Conservation (phyloP, 1,140 invertebrate genomes). For the Aphelinus atriplicis region DNA sequence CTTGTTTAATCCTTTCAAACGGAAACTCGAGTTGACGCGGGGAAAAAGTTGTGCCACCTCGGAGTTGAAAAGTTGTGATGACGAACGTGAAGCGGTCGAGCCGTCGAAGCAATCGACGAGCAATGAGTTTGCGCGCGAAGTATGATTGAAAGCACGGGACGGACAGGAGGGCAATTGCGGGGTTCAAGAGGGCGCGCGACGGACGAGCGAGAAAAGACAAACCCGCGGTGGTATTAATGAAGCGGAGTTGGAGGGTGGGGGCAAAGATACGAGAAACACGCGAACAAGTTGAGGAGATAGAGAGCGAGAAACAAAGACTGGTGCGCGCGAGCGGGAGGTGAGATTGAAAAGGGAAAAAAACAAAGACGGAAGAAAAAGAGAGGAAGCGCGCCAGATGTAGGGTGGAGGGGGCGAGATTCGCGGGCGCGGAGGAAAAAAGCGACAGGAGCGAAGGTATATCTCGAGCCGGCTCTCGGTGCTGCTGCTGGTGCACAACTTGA, state of each 20-base stretch:
- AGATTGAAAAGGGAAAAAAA: slow-evolving; percentile 21
- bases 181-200: no score
- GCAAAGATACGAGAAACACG: slow-evolving; percentile 9
- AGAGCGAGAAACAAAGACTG: slow-evolving; percentile 4
- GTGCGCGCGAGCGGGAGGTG: slow-evolving; percentile 6
- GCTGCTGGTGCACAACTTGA: slow-evolving; percentile 56
- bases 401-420: background rate
- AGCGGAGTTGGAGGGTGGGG: background rate
- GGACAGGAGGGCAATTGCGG: no score
- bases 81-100: no score
- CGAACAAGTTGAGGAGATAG: slow-evolving; percentile 23
- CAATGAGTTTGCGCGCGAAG: no score
- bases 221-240: slow-evolving; percentile 30
- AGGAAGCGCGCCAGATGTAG: background rate
- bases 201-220: no score
- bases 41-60: no score
- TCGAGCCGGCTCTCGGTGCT: slow-evolving; percentile 5
- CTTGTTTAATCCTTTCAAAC: no score
- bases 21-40: no score
- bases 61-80: no score
- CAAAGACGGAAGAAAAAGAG: background rate
- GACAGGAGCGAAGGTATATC: slow-evolving; percentile 29
- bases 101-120: no score
- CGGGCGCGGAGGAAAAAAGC: slow-evolving; percentile 27
- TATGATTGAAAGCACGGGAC: no score